Percentiles rank a stretch among this genome's conserved stretches.
These are phyloP conservation scores for Plectropomus leopardus DNA, from an alignment of 2,113 vertebrate genomes.

Conservation along the genomic window DNA sequence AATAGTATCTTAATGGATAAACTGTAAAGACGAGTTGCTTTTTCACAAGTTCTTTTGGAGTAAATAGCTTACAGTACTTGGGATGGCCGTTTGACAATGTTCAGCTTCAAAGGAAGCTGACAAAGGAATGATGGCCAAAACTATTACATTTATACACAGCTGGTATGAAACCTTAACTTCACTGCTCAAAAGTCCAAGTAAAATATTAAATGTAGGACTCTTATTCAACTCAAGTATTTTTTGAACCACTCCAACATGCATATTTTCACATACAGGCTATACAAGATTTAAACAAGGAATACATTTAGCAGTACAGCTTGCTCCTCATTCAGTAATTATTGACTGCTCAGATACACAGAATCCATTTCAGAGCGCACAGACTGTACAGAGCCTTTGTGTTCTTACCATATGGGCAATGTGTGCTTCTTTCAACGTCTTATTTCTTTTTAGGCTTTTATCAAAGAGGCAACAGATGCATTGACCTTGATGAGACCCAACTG, in stretches of 20 bases:
- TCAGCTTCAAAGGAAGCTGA: no score
- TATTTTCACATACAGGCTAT: not conserved
- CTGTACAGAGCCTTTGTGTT: not conserved
- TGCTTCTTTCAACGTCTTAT: not conserved
- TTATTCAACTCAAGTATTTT: not conserved
- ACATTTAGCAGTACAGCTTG: no score
- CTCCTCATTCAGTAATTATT: conserved; percentile 7
- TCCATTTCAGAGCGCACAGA: not conserved
- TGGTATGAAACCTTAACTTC: not conserved
- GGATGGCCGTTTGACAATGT: no score
- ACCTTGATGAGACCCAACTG: conserved; percentile 4
- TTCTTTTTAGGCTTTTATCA: not conserved
- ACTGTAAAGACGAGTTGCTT: no score
- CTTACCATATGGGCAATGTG: not conserved
- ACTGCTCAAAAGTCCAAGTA: not conserved
- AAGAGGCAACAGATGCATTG: not conserved
- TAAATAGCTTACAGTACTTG: no score
- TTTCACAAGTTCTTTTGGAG: no score
- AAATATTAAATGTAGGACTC: not conserved
- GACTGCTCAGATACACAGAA: not conserved
- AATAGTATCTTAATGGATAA: no score
- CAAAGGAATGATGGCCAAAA: not conserved
- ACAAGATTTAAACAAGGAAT: no score
- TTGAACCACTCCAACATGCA: not conserved
- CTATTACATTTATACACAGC: not conserved